Conservation (phyloP, 2,888 invertebrate species). For the Drosophila fulvimacula region DNA sequence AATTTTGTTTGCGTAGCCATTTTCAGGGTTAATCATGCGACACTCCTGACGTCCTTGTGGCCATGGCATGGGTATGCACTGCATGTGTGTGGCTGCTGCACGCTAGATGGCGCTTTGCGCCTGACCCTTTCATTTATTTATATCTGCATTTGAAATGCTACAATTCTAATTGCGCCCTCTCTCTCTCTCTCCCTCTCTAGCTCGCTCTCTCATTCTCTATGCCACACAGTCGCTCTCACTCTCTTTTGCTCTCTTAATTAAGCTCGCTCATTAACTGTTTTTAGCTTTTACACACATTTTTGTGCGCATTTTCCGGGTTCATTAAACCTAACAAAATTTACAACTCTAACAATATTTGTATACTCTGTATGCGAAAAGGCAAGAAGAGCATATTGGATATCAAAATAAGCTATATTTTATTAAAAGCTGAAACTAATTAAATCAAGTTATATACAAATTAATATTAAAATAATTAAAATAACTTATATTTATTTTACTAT, state of each 20-base stretch:
- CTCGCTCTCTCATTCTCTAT: not conserved
- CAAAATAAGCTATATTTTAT: too few relatives aligned
- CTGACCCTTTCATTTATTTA: not conserved
- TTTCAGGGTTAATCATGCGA: constrained; percentile 54
- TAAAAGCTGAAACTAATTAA: too few relatives aligned
- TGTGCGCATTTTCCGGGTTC: constrained; percentile 14
- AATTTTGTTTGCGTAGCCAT: constrained; percentile 2
- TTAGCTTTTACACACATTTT: constrained; percentile 8
- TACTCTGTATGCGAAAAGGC: not conserved
- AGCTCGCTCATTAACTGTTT: constrained; percentile 10
- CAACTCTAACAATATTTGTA: not conserved
- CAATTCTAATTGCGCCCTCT: not conserved
- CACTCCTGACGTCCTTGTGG: constrained; percentile 30
- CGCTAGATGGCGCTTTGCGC: constrained; percentile 45
- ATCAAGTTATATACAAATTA: too few relatives aligned
- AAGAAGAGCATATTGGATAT: not conserved
- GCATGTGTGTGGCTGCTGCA: not conserved
- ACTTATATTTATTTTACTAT: too few relatives aligned
- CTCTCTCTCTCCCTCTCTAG: not conserved
- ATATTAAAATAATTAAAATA: too few relatives aligned
- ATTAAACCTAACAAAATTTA: constrained; percentile 7
- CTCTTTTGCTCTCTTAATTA: not conserved
- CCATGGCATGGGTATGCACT: not conserved
- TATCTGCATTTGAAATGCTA: not conserved
- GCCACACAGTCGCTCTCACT: not conserved